A percentile compares a stretch with the other conserved stretches of the same genome.
phyloP scores from a whole-genome alignment of 2,888 invertebrate genomes.

The Spodoptera exigua region DNA sequence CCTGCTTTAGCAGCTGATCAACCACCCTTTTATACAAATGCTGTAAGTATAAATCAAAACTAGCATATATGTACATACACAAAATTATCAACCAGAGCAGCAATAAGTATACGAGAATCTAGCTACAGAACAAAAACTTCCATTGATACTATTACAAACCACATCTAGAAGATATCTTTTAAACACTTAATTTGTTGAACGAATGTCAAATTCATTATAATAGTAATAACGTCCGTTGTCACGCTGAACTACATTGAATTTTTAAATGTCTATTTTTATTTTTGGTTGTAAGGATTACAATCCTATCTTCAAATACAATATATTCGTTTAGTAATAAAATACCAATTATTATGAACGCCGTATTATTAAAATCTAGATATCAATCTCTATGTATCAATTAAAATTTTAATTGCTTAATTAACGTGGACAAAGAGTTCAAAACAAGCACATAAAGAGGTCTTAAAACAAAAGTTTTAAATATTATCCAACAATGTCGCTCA shows the following conservation, averaged over 20 bases:
- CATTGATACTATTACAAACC: too few species aligned
- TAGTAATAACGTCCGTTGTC: too few species aligned
- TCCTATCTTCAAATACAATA: too few species aligned
- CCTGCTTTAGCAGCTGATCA: constrained; percentile 95
- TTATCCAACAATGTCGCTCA: constrained; percentile 2
- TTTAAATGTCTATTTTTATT: background rate
- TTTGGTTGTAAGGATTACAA: too few species aligned
- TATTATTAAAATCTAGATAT: constrained; percentile 30
- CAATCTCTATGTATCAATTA: constrained; percentile 22
- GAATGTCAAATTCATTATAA: too few species aligned
- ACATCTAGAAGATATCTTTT: too few species aligned
- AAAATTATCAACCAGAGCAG: too few species aligned
- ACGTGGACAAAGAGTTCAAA: constrained; percentile 8
- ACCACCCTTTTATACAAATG: constrained; percentile 95
- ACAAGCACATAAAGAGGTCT: constrained; percentile 3
- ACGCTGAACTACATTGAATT: too few species aligned
- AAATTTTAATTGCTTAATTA: constrained; percentile 27
- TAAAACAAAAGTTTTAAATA: constrained; percentile 1
- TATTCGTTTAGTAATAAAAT: constrained; percentile 4
- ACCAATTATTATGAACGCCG: constrained; percentile 11
- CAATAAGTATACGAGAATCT: too few species aligned
- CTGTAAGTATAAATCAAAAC: constrained; percentile 90
- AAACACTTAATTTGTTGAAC: too few species aligned
- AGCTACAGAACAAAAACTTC: too few species aligned
- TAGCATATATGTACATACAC: background rate